Evolutionary conservation across 2,113 vertebrate genomes (phyloP), one percentile per base, ranked within the genome.

Genomic region (Upupa epops): DNA sequence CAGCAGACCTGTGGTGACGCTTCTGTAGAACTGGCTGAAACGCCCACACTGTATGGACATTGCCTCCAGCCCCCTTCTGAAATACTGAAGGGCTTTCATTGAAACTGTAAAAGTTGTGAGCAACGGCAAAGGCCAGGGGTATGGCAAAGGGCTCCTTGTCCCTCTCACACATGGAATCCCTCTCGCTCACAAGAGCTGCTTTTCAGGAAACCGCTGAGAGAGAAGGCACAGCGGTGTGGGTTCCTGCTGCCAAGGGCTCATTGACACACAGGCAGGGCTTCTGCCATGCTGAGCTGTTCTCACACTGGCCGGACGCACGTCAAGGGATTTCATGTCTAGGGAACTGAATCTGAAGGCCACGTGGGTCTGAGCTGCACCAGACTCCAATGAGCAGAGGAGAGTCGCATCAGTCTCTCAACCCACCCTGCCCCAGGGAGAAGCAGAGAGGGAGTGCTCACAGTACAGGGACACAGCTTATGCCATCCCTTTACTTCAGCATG

Each of bases 151-250:
- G 49, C 40, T 91, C 78, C 83, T 63, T 31, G 66, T 88, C 72
- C 29, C 55, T 58, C 75, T 79, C 58, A 6, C 89, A 73, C 2
- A 1, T 52, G 52, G 65, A 65, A 68, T 74, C 78, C 37, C 63
- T 75, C 66, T 59, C 0, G 0, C 26, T 59, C 6, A 73, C 75
- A 73, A 86, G 90, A 93, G 78, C 59, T 70, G 94, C 92, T 96
- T 94, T 95, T 88, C 64, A 95, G 90, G 95, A 93, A 92, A 48
- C 79, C 6, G 2, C 55, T 11, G 34, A 32, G 45, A 37, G 36
- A 91, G 69, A 72, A 63, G 31, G 63, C 26, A 1, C 71, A 34
- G 1, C 71, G 29, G 63, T 9, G 8, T 3, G 13, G 78, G 75
- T 61, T 94, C 83, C 88, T 11, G 13, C n/a, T 76, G 59, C 12